These are phyloP conservation scores for Phengaris alcon DNA, from an alignment of 2,888 invertebrate species.

Conservation along the genomic window DNA sequence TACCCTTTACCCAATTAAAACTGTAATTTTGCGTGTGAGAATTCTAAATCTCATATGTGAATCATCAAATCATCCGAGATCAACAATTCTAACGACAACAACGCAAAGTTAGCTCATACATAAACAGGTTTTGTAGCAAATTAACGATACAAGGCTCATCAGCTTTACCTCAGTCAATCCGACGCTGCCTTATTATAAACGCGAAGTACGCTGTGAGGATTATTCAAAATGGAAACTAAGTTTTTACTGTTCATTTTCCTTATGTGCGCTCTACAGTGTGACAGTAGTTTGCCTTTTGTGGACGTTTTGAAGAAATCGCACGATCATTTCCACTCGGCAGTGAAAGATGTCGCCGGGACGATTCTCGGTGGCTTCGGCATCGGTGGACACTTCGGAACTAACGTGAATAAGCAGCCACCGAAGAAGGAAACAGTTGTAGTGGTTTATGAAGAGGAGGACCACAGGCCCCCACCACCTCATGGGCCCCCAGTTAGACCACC, in stretches of 20 bases:
- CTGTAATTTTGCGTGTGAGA: background rate
- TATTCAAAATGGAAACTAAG: conserved; percentile 1
- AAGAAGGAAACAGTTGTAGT: conserved; percentile 27
- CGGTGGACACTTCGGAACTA: background rate
- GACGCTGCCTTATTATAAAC: background rate
- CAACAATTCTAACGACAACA: conserved; percentile 5
- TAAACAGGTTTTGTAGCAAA: conserved; percentile 24
- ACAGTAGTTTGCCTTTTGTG: background rate
- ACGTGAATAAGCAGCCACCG: conserved; percentile 12
- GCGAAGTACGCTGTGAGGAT: background rate
- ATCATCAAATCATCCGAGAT: background rate
- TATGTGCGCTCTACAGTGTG: background rate
- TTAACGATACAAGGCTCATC: background rate
- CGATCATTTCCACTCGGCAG: background rate
- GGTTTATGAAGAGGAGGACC: conserved; percentile 34
- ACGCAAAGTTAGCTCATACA: background rate
- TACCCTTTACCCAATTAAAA: background rate
- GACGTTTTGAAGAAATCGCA: conserved; percentile 18
- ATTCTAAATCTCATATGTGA: background rate
- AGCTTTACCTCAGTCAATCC: background rate
- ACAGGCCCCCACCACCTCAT: conserved; percentile 19
- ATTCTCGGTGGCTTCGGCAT: conserved; percentile 13
- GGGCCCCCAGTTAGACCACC: conserved; percentile 19
- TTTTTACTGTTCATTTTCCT: background rate
- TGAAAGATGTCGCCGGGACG: conserved; percentile 4